Evolutionary conservation across 2,797 vertebrate genomes (phyloP).

Genomic region (Orientallactaga sibirica): DNA sequence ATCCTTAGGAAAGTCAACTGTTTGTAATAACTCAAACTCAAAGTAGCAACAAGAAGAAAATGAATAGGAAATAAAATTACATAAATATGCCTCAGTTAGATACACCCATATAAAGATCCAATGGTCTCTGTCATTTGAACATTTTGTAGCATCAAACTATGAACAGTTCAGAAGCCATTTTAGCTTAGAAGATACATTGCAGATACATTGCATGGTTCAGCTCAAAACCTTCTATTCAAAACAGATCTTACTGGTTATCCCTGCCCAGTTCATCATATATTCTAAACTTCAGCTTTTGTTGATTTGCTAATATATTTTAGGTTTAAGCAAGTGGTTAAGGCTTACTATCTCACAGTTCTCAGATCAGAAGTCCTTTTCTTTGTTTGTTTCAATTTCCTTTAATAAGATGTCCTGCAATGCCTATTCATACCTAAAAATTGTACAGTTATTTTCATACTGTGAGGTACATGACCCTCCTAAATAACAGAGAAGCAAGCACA

Average conservation of each 20-base stretch:
- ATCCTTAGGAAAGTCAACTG: constrained; percentile 36
- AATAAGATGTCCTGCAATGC: neutral
- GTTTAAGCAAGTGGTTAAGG: neutral
- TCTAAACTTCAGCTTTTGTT: neutral
- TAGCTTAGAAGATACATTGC: neutral
- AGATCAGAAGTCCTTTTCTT: neutral
- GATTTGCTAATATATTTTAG: neutral
- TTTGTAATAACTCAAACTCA: neutral
- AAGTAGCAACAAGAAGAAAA: neutral
- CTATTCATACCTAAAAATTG: neutral
- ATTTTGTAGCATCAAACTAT: neutral
- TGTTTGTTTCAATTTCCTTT: neutral
- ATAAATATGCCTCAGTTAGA: neutral
- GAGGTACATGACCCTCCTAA: neutral
- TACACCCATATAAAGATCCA: neutral
- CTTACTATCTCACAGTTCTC: neutral
- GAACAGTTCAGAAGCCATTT: neutral
- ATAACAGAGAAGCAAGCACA: neutral
- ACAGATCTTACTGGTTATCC: neutral
- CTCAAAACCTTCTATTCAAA: neutral
- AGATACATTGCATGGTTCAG: neutral
- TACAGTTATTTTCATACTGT: neutral
- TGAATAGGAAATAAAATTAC: neutral
- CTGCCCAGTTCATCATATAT: neutral
- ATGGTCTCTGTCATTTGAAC: neutral